These are phyloP conservation scores for Notoglanidium macrostoma DNA, from an alignment of 2,797 vertebrate species.

Conservation along the genomic window DNA sequence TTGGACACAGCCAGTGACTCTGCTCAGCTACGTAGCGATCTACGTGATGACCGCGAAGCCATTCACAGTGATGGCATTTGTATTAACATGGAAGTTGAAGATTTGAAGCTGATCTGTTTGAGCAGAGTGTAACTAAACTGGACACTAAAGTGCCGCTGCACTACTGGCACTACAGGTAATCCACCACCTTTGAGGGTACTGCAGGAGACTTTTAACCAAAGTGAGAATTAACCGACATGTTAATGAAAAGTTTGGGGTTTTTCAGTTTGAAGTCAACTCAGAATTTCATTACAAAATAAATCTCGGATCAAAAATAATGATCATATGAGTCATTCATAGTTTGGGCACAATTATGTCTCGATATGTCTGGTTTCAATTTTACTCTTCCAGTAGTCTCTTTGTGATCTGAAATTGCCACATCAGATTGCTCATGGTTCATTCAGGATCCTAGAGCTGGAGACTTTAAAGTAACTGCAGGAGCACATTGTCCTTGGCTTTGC, in stretches of 20 bases:
- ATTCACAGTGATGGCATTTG: not conserved
- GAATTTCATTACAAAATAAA: not conserved
- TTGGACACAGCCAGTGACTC: not conserved
- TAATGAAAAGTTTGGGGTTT: not conserved
- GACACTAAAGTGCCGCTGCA: not conserved
- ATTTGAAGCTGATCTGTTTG: not conserved
- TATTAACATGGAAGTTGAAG: not conserved
- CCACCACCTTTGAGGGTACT: not conserved
- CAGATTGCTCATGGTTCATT: not conserved
- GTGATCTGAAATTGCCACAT: not conserved
- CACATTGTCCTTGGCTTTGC: constrained; percentile 62
- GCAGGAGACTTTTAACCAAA: not conserved
- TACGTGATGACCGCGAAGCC: not conserved
- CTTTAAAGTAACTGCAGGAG: constrained; percentile 38
- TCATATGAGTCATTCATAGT: not conserved
- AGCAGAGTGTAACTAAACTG: not conserved
- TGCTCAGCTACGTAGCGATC: not conserved
- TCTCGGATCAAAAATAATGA: not conserved
- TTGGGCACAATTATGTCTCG: not conserved
- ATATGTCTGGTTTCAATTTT: not conserved
- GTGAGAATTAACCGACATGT: not conserved
- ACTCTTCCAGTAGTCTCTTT: not conserved
- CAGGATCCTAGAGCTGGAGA: not conserved
- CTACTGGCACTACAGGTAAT: not conserved
- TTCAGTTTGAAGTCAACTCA: not conserved